Percentiles rank a stretch among this genome's conserved stretches.
Evolutionary conservation across 2,113 vertebrate species (phyloP).

Genomic region (Mastomys coucha): DNA sequence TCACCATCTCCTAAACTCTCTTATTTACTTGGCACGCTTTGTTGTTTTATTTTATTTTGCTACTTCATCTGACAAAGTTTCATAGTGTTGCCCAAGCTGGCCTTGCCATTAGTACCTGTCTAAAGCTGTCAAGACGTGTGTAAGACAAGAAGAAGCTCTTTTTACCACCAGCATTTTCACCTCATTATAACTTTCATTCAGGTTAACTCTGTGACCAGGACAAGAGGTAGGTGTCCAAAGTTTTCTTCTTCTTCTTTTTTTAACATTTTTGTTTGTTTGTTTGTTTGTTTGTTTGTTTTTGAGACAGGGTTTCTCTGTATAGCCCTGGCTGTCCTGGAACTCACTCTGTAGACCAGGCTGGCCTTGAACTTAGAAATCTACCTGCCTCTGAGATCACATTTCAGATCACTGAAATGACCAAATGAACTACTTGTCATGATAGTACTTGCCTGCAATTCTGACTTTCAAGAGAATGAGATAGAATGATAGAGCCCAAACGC

Average conservation of each 20-base stretch:
- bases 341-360: too few relatives aligned
- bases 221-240: not conserved
- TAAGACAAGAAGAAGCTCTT: not conserved
- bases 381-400: conserved; percentile 18
- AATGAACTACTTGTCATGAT: not conserved
- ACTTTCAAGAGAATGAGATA: not conserved
- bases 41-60: not conserved
- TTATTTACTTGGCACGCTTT: not conserved
- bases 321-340: too few relatives aligned
- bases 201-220: not conserved
- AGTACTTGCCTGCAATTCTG: not conserved
- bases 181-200: too few relatives aligned
- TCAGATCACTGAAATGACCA: not conserved
- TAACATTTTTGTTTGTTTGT: too few relatives aligned
- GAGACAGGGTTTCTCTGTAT: too few relatives aligned
- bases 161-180: too few relatives aligned
- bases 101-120: not conserved
- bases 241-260: too few relatives aligned
- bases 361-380: too few relatives aligned
- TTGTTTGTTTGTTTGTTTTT: too few relatives aligned
- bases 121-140: not conserved
- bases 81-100: not conserved
- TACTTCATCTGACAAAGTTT: not conserved
- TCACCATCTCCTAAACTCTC: not conserved
- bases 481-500: not conserved